Evolutionary conservation across 2,888 invertebrate species (phyloP).

Genomic region (Trissolcus japonicus): DNA sequence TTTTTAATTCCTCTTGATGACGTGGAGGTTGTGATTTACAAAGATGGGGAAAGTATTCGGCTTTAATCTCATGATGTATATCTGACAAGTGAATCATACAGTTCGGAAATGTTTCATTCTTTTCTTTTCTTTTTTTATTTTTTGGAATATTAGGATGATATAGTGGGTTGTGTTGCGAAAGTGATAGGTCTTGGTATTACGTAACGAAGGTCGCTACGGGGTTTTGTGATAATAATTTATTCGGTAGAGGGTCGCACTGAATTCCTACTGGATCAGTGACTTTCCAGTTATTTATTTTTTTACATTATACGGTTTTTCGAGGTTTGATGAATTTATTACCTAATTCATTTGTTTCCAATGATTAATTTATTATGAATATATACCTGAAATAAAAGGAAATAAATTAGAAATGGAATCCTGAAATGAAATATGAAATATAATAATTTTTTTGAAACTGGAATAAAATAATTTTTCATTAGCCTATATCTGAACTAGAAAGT

Average conservation of each 20-base stretch:
- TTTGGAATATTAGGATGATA: slow-evolving; percentile 52
- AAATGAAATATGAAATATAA: neutral
- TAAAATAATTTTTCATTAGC: too few species aligned
- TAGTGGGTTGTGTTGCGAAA: slow-evolving; percentile 52
- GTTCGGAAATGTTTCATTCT: slow-evolving; percentile 40
- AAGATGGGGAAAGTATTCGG: slow-evolving; percentile 49
- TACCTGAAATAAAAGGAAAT: neutral
- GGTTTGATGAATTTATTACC: neutral
- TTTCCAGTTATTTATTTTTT: neutral
- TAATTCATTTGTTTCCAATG: neutral
- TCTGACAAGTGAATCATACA: slow-evolving; percentile 56
- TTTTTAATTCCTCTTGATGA: slow-evolving; percentile 50
- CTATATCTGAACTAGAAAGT: too few species aligned
- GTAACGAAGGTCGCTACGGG: slow-evolving; percentile 27
- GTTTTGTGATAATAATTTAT: slow-evolving; percentile 49
- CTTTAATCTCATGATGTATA: slow-evolving; percentile 54
- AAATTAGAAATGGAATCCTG: neutral
- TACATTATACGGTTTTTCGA: too few species aligned
- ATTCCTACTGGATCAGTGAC: slow-evolving; percentile 5
- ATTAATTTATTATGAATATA: too few species aligned
- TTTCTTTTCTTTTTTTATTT: slow-evolving; percentile 38
- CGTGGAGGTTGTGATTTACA: slow-evolving; percentile 38
- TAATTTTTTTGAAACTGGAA: too few species aligned
- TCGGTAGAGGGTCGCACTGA: neutral
- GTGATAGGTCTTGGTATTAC: slow-evolving; percentile 40